A percentile compares a stretch with the other conserved stretches of the same genome.
These are phyloP conservation scores for Scomberomorus guttatus DNA, from an alignment of 2,797 vertebrate genomes.

Conservation along the genomic window DNA sequence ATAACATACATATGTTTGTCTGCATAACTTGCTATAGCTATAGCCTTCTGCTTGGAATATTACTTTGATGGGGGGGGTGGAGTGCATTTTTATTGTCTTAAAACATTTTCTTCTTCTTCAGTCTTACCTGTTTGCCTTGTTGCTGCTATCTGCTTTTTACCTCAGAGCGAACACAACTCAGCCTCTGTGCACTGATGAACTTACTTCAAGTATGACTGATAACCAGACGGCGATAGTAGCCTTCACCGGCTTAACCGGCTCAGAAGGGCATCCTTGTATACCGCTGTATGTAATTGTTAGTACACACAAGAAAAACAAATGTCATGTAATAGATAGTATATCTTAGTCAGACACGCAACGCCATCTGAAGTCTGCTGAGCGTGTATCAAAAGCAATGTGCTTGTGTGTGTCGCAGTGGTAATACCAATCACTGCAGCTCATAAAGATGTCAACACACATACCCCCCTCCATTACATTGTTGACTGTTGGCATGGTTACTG, in stretches of 20 bases:
- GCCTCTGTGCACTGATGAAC: background rate
- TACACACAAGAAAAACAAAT: background rate
- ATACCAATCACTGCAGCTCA: slow-evolving; percentile 54
- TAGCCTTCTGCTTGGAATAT: slow-evolving; percentile 7
- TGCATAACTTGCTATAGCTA: slow-evolving; percentile 10
- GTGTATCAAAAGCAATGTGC: background rate
- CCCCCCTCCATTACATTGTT: slow-evolving; percentile 62
- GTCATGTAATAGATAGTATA: too few relatives aligned
- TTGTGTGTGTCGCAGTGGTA: slow-evolving; percentile 40
- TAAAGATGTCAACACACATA: slow-evolving; percentile 68
- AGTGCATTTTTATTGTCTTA: background rate
- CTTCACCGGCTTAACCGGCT: slow-evolving; percentile 13
- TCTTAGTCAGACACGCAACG: too few relatives aligned
- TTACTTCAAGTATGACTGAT: background rate
- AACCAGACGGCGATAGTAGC: slow-evolving; percentile 20
- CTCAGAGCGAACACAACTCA: background rate
- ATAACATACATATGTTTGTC: slow-evolving; percentile 6
- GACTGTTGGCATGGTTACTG: slow-evolving; percentile 64
- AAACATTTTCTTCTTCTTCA: background rate
- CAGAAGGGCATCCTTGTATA: background rate
- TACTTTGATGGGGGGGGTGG: too few relatives aligned
- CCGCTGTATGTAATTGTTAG: background rate
- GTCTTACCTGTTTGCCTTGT: background rate
- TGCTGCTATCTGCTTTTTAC: background rate
- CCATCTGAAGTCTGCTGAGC: background rate